These are phyloP conservation scores for Apotomis betuletana DNA, from an alignment of 2,888 invertebrate genomes.

Conservation along the genomic window DNA sequence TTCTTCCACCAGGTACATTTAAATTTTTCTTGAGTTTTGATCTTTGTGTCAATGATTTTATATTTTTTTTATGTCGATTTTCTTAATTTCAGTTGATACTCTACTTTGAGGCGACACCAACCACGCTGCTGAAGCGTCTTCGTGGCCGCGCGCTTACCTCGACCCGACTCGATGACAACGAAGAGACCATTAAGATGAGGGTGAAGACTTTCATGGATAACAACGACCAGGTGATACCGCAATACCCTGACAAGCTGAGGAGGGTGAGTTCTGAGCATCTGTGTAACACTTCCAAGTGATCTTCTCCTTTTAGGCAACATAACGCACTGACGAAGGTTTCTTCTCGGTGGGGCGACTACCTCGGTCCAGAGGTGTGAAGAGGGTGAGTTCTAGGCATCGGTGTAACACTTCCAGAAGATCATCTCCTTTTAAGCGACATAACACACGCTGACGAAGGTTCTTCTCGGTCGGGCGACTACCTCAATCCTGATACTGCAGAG, in stretches of 20 bases:
- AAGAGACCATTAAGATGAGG: slow-evolving; percentile 94
- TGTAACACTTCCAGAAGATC: too few relatives aligned
- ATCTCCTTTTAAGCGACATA: too few relatives aligned
- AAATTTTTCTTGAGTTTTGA: too few relatives aligned
- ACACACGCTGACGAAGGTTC: too few relatives aligned
- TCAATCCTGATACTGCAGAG: too few relatives aligned
- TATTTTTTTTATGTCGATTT: background rate
- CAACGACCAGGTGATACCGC: slow-evolving; percentile 91
- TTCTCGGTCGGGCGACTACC: too few relatives aligned
- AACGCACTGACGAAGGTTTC: background rate
- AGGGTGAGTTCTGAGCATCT: slow-evolving; percentile 80
- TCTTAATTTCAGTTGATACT: slow-evolving; percentile 79
- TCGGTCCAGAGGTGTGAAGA: too few relatives aligned
- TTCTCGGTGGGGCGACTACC: too few relatives aligned
- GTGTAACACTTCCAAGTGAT: background rate
- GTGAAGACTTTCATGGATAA: slow-evolving; percentile 93
- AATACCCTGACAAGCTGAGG: slow-evolving; percentile 89
- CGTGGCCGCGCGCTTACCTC: slow-evolving; percentile 91
- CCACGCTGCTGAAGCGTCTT: slow-evolving; percentile 88
- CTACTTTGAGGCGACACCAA: slow-evolving; percentile 91
- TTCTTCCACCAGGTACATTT: too few relatives aligned
- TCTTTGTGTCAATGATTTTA: too few relatives aligned
- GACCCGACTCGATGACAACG: slow-evolving; percentile 94
- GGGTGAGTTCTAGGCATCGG: too few relatives aligned
- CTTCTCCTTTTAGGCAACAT: background rate